Conservation (phyloP, 1,140 invertebrate species). For the Papilio polytes region DNA sequence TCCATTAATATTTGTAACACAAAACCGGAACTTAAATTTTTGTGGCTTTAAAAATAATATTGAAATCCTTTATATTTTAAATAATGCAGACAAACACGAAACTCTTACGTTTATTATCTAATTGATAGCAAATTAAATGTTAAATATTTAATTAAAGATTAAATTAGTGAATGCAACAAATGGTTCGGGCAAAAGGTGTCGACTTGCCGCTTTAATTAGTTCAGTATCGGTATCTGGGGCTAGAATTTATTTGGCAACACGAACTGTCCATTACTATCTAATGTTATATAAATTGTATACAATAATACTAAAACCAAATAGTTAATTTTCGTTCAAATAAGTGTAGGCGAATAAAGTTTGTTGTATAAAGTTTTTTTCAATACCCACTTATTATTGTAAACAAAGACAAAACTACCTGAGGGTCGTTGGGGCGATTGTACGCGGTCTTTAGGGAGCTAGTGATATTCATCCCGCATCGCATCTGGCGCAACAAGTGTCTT, state of each 20-base stretch:
- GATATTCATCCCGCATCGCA: conserved; percentile 5
- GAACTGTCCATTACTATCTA: not conserved
- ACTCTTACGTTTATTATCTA: not conserved
- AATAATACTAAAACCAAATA: not conserved
- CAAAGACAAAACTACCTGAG: conserved; percentile 31
- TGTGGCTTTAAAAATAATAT: not conserved
- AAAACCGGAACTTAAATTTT: conserved; percentile 14
- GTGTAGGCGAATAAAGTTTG: not conserved
- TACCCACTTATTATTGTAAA: conserved; percentile 31
- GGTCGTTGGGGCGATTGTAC: not conserved
- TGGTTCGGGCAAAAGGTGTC: not conserved
- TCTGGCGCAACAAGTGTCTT: conserved; percentile 29
- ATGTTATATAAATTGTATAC: not conserved
- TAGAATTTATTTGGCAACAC: conserved; percentile 1
- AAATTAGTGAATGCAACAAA: not conserved
- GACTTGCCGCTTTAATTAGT: conserved; percentile 6
- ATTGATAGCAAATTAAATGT: not conserved
- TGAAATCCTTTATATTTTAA: not conserved
- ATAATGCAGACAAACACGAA: not conserved
- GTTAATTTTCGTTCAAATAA: not conserved
- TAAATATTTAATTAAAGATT: not conserved
- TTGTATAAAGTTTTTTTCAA: not conserved
- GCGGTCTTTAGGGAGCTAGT: not conserved
- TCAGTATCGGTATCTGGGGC: not conserved
- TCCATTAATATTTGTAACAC: conserved; percentile 12